Conservation (phyloP, 2,888 invertebrate species). For the Drosophila rubida region DNA sequence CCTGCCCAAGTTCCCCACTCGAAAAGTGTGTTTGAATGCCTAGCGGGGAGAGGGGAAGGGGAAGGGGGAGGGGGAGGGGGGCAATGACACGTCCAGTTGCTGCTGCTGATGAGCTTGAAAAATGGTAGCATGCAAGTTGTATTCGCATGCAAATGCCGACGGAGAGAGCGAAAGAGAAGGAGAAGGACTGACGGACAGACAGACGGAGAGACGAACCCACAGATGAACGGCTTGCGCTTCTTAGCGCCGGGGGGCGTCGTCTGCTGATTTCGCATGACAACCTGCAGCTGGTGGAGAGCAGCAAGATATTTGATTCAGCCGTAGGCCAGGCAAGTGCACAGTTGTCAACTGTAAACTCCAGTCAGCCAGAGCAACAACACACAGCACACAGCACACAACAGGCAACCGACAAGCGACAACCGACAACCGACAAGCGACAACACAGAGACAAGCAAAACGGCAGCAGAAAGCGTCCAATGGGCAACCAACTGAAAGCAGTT, state of each 20-base stretch:
- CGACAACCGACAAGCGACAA: slow-evolving; percentile 10
- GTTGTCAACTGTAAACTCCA: slow-evolving; percentile 65
- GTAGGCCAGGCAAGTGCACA: slow-evolving; percentile 71
- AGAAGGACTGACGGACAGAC: slow-evolving; percentile 16
- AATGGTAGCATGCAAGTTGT: slow-evolving; percentile 34
- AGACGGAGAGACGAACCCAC: slow-evolving; percentile 7
- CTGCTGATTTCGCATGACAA: slow-evolving; percentile 72
- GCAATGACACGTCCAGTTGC: slow-evolving; percentile 19
- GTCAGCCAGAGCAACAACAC: too few relatives aligned
- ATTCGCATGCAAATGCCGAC: slow-evolving; percentile 44
- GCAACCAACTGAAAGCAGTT: slow-evolving; percentile 14
- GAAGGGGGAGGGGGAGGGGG: slow-evolving; percentile 1
- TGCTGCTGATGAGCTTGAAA: slow-evolving; percentile 49
- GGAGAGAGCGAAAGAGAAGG: slow-evolving; percentile 6
- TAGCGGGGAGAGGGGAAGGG: too few relatives aligned
- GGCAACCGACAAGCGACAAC: neutral
- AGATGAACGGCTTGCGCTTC: slow-evolving; percentile 9
- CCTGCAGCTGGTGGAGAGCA: slow-evolving; percentile 51
- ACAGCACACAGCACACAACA: slow-evolving; percentile 21
- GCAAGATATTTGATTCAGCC: slow-evolving; percentile 64
- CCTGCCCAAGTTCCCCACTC: too few relatives aligned
- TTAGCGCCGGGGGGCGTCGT: slow-evolving; percentile 36
- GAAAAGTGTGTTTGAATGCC: slow-evolving; percentile 70
- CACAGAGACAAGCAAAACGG: slow-evolving; percentile 1
- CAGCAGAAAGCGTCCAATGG: slow-evolving; percentile 8